Evolutionary conservation across 2,888 invertebrate genomes (phyloP).

Genomic region (Phlogophora meticulosa): DNA sequence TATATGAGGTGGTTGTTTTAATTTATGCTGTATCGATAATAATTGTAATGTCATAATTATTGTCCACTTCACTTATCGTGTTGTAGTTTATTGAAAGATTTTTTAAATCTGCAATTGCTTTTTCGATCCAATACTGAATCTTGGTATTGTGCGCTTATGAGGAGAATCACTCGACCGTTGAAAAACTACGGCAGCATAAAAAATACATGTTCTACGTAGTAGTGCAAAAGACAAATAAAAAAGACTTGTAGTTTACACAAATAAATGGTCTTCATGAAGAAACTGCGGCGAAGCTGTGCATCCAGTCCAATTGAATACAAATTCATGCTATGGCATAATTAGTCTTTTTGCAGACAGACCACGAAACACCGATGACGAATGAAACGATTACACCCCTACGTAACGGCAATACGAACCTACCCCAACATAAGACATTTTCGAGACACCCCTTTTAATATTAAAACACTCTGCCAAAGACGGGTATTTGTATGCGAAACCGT

Average conservation of each 20-base stretch:
- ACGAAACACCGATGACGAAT: slow-evolving; percentile 6
- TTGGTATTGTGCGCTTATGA: background rate
- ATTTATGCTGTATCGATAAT: slow-evolving; percentile 6
- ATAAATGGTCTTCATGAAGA: slow-evolving; percentile 7
- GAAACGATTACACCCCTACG: slow-evolving; percentile 11
- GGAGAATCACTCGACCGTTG: slow-evolving; percentile 11
- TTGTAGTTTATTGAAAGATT: background rate
- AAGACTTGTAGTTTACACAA: slow-evolving; percentile 17
- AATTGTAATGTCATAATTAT: slow-evolving; percentile 12
- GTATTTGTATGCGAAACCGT: slow-evolving; percentile 30
- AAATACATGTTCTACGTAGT: background rate
- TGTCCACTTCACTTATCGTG: slow-evolving; percentile 1
- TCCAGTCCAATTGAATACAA: slow-evolving; percentile 1
- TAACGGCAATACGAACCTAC: slow-evolving; percentile 20
- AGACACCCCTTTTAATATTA: slow-evolving; percentile 47
- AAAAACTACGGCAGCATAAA: slow-evolving; percentile 20
- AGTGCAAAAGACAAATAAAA: slow-evolving; percentile 14
- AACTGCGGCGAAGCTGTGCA: slow-evolving; percentile 1
- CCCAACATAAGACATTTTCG: slow-evolving; percentile 14
- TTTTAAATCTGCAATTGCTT: background rate
- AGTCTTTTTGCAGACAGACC: background rate
- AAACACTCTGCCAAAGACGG: slow-evolving; percentile 30
- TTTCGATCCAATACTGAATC: slow-evolving; percentile 15
- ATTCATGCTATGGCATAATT: background rate
- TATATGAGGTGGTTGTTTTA: slow-evolving; percentile 9